Evolutionary conservation across 2,113 vertebrate genomes (phyloP).

Genomic region (Lutjanus erythropterus): DNA sequence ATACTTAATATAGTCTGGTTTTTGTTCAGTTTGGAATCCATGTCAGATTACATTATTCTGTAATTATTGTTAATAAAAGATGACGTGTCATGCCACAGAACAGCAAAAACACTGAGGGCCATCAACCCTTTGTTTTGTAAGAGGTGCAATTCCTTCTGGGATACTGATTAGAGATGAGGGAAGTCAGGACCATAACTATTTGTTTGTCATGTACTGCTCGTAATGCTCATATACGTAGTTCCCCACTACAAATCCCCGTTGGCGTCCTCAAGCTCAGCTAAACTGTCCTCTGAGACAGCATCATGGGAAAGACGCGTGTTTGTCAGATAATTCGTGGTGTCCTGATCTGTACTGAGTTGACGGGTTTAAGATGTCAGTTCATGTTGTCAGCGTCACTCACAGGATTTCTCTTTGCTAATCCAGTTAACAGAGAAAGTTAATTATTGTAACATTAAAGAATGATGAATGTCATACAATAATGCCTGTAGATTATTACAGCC

Average conservation of each 20-base stretch:
- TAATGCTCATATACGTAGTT: background rate
- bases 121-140: no score
- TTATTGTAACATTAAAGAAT: background rate
- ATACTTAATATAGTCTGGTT: background rate
- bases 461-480: background rate
- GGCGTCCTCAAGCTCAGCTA: background rate
- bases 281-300: background rate
- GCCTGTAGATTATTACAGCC: background rate
- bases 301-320: background rate
- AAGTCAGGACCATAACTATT: background rate
- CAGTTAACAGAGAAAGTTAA: background rate
- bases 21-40: background rate
- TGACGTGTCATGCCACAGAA: background rate
- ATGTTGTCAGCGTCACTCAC: constrained; percentile 24
- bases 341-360: background rate
- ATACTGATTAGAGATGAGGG: background rate
- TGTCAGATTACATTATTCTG: background rate
- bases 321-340: constrained; percentile 4
- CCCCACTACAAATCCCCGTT: background rate
- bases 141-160: background rate
- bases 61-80: constrained; percentile 7
- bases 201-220: background rate
- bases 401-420: constrained; percentile 3
- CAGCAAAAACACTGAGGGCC: background rate
- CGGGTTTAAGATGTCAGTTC: background rate